Conservation (phyloP, 2,113 vertebrate genomes). For the Patagioenas fasciata region DNA sequence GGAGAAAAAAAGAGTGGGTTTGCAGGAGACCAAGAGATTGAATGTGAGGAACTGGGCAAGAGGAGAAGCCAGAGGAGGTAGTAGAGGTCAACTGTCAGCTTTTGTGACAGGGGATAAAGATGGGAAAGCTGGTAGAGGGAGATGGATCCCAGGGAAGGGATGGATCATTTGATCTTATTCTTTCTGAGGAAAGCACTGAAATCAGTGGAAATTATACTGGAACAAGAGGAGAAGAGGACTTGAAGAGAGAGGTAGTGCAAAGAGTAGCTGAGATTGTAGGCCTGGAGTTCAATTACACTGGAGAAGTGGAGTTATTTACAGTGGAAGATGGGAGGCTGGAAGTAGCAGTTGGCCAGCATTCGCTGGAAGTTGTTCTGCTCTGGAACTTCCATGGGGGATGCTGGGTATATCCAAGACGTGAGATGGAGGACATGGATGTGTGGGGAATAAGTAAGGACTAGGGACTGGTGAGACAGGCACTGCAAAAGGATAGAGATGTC, state of each 20-base stretch:
- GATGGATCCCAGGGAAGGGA: neutral
- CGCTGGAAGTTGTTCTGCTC: neutral
- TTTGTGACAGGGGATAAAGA: neutral
- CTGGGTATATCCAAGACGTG: neutral
- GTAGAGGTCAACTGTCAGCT: neutral
- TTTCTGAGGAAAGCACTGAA: neutral
- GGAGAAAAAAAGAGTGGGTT: neutral
- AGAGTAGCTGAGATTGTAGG: neutral
- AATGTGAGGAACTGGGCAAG: neutral
- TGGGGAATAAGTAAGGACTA: neutral
- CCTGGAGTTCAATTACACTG: neutral
- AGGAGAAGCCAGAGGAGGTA: neutral
- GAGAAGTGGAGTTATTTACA: neutral
- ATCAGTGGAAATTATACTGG: neutral
- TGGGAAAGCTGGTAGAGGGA: neutral
- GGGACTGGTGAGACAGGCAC: neutral
- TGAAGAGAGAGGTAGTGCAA: neutral
- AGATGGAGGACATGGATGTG: neutral
- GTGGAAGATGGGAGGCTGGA: neutral
- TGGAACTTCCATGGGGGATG: neutral
- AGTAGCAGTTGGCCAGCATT: neutral
- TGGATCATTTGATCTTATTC: neutral
- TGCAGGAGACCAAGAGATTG: neutral
- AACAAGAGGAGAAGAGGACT: neutral
- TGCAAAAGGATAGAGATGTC: neutral